phyloP scores from a whole-genome alignment of 2,888 invertebrate species.

The Caenorhabditis sp. region DNA sequence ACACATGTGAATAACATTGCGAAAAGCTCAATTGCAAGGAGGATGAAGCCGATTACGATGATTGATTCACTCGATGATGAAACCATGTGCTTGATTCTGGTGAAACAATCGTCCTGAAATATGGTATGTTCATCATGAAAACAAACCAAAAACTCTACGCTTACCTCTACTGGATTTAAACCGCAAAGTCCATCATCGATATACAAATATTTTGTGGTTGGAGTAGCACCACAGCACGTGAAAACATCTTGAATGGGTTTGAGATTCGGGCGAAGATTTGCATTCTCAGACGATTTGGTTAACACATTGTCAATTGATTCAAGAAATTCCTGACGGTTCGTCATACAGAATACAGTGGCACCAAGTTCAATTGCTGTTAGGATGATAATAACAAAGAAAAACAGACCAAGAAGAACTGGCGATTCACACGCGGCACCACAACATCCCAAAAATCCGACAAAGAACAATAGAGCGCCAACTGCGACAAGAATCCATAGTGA shows the following conservation, averaged over 20 bases:
- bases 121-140: not conserved
- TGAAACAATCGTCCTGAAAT: conserved; percentile 63
- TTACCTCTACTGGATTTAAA: conserved; percentile 1
- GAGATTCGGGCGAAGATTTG: conserved; percentile 53
- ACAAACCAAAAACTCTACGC: no score
- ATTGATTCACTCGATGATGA: conserved; percentile 53
- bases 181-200: conserved; percentile 51
- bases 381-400: conserved; percentile 64
- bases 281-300: conserved; percentile 42
- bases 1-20: conserved; percentile 65
- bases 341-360: conserved; percentile 59
- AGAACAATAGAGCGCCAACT: conserved; percentile 64
- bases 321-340: conserved; percentile 59
- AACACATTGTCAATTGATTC: conserved; percentile 50
- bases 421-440: conserved; percentile 68
- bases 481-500: conserved; percentile 68
- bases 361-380: conserved; percentile 59
- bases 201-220: conserved; percentile 46
- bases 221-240: conserved; percentile 68
- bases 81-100: conserved; percentile 52
- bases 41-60: conserved; percentile 44
- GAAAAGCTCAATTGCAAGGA: conserved; percentile 56
- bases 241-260: conserved; percentile 64
- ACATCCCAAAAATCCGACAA: conserved; percentile 69
- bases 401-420: conserved; percentile 60